Evolutionary conservation across 2,797 vertebrate genomes (phyloP).

Genomic region (Sternotherus odoratus): DNA sequence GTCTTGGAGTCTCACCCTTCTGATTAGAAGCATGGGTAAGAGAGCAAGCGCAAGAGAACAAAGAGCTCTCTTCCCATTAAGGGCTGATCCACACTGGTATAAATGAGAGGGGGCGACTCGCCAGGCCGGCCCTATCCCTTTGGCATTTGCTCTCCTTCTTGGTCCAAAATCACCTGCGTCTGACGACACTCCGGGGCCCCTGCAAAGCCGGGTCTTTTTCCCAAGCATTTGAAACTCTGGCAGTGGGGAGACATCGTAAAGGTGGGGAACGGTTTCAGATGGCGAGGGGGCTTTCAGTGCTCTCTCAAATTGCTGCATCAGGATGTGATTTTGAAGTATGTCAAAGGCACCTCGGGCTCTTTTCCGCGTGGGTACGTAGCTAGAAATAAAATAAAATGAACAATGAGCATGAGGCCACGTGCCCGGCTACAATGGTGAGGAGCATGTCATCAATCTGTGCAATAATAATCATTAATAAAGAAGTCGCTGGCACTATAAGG

Average conservation of each 20-base stretch:
- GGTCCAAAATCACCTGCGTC: background rate
- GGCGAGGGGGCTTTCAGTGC: background rate
- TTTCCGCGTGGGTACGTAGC: background rate
- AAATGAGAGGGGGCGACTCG: background rate
- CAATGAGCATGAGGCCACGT: background rate
- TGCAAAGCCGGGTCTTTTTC: background rate
- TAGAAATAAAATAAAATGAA: background rate
- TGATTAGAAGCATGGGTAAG: background rate
- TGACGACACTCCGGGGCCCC: background rate
- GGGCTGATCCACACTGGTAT: background rate
- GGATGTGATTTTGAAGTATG: background rate
- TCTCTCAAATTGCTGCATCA: background rate
- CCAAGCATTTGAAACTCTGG: background rate
- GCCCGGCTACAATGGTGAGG: background rate
- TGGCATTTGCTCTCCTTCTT: background rate
- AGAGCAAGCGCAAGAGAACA: background rate
- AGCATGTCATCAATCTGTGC: background rate
- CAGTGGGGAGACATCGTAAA: rapidly evolving
- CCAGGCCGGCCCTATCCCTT: background rate
- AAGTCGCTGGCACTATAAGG: background rate
- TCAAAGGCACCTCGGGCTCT: background rate
- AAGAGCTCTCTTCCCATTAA: background rate
- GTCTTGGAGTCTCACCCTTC: background rate
- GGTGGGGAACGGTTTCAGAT: background rate
- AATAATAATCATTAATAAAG: background rate